Evolutionary conservation across 2,797 vertebrate species (phyloP).

Genomic region (Pterois miles): DNA sequence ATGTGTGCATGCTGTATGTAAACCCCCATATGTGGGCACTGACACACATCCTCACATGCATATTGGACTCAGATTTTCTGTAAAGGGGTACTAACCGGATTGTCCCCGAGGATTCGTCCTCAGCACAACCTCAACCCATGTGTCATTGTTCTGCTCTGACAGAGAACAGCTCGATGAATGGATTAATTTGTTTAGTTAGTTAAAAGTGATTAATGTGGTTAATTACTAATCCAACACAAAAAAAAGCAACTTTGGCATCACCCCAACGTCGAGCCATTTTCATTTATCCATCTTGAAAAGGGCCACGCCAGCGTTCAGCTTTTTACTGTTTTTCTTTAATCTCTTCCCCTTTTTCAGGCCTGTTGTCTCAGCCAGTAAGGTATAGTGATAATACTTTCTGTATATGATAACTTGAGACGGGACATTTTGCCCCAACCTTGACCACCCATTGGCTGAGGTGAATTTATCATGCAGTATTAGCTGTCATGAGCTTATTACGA

Average conservation of each 20-base stretch:
- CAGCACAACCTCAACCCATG: not conserved
- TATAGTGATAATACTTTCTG: not conserved
- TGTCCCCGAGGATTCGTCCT: not conserved
- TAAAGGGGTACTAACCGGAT: not conserved
- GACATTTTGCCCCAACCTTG: not conserved
- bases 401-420: not conserved
- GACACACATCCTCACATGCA: not conserved
- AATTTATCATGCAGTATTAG: not conserved
- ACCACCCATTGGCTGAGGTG: not conserved
- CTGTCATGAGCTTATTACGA: not conserved
- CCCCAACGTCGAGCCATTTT: not conserved
- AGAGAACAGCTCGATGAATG: not conserved
- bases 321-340: not conserved
- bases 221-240: not conserved
- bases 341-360: not conserved
- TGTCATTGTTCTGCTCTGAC: not conserved
- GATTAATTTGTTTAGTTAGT: not conserved
- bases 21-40: not conserved
- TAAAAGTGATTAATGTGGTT: conserved; percentile 1
- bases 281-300: not conserved
- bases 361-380: not conserved
- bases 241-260: not conserved
- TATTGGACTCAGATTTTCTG: not conserved
- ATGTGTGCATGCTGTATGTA: not conserved
- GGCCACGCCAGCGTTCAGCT: not conserved